Conservation (phyloP, 2,888 invertebrate species). For the Atrina japonica region DNA sequence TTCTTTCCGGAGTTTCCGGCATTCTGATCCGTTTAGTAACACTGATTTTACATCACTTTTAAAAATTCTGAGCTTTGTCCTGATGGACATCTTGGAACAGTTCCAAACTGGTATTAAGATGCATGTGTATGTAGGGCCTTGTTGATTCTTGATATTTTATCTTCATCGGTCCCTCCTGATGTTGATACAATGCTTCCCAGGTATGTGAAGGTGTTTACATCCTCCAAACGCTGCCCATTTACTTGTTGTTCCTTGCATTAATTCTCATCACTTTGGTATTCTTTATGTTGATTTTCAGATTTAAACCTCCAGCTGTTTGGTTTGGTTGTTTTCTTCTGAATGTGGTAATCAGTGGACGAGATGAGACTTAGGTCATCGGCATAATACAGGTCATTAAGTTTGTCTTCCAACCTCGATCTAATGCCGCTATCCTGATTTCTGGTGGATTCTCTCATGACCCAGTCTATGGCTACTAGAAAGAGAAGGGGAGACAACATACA, state of each 20-base stretch:
- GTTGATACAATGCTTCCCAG: background rate
- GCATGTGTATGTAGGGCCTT: no score
- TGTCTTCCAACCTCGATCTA: constrained; percentile 7
- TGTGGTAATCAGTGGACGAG: constrained; percentile 10
- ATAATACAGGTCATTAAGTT: constrained; percentile 29
- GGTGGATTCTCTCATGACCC: constrained; percentile 15
- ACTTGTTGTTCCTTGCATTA: no score
- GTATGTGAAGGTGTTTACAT: no score
- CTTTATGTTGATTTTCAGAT: background rate
- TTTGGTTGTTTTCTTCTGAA: no score
- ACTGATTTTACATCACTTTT: constrained; percentile 18
- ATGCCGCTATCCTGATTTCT: background rate
- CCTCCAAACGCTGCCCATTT: no score
- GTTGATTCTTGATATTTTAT: background rate
- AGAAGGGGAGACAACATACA: no score
- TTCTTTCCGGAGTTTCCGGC: constrained; percentile 4
- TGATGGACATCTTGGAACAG: constrained; percentile 3
- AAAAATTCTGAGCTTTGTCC: constrained; percentile 15
- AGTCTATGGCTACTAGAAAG: constrained; percentile 24
- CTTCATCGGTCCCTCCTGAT: constrained; percentile 1
- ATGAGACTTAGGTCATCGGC: constrained; percentile 23
- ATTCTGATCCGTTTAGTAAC: constrained; percentile 14
- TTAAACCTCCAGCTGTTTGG: background rate
- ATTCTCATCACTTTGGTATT: no score
- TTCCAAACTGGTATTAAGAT: constrained; percentile 12